Evolutionary conservation across 2,113 vertebrate genomes (phyloP).

Genomic region (Sorex fumeus): DNA sequence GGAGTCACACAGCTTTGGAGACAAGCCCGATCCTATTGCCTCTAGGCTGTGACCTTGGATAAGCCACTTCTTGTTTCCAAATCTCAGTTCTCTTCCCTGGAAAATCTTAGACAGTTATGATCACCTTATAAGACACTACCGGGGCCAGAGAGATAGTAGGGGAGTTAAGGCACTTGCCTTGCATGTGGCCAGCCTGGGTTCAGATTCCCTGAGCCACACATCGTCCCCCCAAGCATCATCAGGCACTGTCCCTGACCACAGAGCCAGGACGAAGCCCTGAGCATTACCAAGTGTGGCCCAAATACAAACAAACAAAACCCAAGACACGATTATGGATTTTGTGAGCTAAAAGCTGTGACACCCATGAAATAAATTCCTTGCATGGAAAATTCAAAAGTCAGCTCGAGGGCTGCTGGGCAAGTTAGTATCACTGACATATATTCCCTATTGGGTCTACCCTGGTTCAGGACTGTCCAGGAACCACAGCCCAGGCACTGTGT

Average conservation of each 20-base stretch:
- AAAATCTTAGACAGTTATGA: background rate
- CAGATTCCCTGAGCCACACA: too few species aligned
- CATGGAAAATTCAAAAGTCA: conserved; percentile 16
- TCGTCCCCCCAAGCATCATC: too few species aligned
- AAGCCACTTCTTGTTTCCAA: background rate
- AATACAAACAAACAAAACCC: too few species aligned
- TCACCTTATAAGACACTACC: too few species aligned
- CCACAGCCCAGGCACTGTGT: background rate
- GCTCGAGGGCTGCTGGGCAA: background rate
- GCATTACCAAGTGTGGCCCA: too few species aligned
- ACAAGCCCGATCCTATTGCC: background rate
- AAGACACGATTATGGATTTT: too few species aligned
- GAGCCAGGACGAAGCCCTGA: too few species aligned
- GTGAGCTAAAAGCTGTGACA: background rate
- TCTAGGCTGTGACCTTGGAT: background rate
- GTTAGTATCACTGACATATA: background rate
- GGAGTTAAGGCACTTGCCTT: too few species aligned
- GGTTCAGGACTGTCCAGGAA: background rate
- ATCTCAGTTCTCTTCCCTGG: background rate
- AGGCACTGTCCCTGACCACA: too few species aligned
- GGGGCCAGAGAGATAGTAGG: too few species aligned
- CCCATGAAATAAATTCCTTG: background rate
- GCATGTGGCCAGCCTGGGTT: too few species aligned
- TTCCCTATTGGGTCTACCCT: background rate
- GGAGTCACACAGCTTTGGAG: background rate